Base-by-base conservation (phyloP, 2,113 vertebrate genomes). In the Electrona antarctica region DNA sequence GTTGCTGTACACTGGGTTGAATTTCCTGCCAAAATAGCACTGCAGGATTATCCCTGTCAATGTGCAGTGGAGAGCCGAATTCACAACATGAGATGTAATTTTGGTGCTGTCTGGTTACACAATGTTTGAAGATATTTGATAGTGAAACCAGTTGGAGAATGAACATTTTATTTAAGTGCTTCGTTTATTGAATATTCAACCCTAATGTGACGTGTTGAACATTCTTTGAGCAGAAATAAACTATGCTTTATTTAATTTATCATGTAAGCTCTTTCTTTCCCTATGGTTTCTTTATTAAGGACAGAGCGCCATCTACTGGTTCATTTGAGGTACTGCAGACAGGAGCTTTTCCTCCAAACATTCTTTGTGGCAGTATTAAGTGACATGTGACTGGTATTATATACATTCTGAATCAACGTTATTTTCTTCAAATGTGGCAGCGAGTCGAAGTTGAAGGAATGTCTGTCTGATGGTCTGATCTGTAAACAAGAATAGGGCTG, bases 221-320 rank as follows among this genome's bases (percentile, higher is more conserved):
- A 72, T 81, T 81, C 59, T 66, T 47, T 65, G 71, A 77, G 47
- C 52, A 58, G 8, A 64, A 78, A 33, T 86, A 90, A 90, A 90
- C 60, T 48, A 8, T 77, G 61, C 71, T 64, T 47, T 78, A 41
- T 41, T 41, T 41, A 3, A 41, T 41, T 41, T 6, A 41, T 41
- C 33, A 41, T 41, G 3, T 41, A 41, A 41, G 33, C 33, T 41
- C 3, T 21, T 46, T 74, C 4, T 64, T 33, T 67, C 15, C 8
- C 56, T 1, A 7, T 61, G 51, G 55, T 48, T 10, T 10, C 51
- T 52, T 52, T 52, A 10, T 49, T 21, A 11, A 21, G 47, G n/a
- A 13, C 10, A 8, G 6, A 10, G 48, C 49, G 6, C 41, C 51
- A 45, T 28, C 7, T 13, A 0, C 4, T 48, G 54, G 63, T 13